Conservation (phyloP, 2,113 vertebrate genomes). For the Vidua chalybeata region DNA sequence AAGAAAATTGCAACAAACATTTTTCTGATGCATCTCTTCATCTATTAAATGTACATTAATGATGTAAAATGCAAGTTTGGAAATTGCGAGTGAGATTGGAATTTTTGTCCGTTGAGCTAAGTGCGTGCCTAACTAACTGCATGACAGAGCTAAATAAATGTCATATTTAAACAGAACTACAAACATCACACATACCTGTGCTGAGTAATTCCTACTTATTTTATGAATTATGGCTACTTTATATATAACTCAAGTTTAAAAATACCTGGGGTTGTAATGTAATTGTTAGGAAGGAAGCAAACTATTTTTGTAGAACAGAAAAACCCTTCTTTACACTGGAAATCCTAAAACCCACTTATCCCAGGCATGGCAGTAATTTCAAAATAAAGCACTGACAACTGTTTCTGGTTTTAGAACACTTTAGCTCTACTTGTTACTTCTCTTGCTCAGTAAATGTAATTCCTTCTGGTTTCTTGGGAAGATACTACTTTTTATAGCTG, state of each 20-base stretch:
- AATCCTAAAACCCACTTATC: background rate
- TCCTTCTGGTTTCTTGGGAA: background rate
- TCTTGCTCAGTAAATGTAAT: background rate
- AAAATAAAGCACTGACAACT: background rate
- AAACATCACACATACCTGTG: background rate
- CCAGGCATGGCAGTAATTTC: background rate
- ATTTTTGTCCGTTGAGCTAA: background rate
- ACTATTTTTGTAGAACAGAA: background rate
- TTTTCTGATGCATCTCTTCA: background rate
- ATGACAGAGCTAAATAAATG: background rate
- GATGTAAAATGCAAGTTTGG: background rate
- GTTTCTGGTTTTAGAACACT: background rate
- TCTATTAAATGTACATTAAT: background rate
- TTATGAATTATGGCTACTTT: background rate
- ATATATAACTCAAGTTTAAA: background rate
- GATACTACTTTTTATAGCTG: background rate
- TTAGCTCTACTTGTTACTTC: background rate
- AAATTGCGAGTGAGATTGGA: background rate
- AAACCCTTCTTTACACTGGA: background rate
- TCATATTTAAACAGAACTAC: background rate
- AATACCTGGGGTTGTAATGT: background rate
- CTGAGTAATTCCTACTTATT: background rate
- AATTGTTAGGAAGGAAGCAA: background rate
- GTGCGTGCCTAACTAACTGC: background rate
- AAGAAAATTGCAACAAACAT: background rate